Percentiles rank a stretch among this genome's conserved stretches.
Evolutionary conservation across 2,113 vertebrate genomes (phyloP).

Genomic region (Oceanodroma tethys): DNA sequence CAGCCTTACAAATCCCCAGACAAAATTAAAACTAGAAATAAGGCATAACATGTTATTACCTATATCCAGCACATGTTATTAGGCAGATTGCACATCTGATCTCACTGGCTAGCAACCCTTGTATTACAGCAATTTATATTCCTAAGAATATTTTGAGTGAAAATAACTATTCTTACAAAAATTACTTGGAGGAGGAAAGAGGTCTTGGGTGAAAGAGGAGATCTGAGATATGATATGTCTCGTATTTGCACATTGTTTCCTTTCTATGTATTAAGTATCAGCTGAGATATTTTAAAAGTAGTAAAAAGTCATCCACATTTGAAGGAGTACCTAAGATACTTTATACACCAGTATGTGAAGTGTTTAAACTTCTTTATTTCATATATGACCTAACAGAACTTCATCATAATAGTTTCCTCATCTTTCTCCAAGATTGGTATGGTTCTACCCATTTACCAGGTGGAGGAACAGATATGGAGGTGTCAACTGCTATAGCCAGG

Average conservation of each 20-base stretch:
- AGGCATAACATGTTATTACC: background rate
- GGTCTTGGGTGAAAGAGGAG: background rate
- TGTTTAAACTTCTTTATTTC: background rate
- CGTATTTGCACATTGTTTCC: background rate
- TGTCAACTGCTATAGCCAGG: background rate
- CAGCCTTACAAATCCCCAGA: background rate
- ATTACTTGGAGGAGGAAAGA: background rate
- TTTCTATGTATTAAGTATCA: background rate
- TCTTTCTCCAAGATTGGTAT: background rate
- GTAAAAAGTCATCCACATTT: background rate
- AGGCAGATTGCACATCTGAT: background rate
- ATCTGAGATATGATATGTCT: background rate
- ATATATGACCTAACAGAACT: background rate
- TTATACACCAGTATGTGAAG: background rate
- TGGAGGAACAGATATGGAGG: background rate
- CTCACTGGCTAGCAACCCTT: background rate
- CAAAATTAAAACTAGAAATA: conserved; percentile 1
- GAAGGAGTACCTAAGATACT: background rate
- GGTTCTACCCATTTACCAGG: background rate
- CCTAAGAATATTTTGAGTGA: background rate
- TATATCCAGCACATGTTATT: background rate
- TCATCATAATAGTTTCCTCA: background rate
- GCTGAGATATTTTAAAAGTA: background rate
- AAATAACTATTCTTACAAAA: background rate
- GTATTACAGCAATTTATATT: background rate